Percentiles rank a stretch among this genome's conserved stretches.
These are phyloP conservation scores for Periophthalmodon schlosseri DNA, from an alignment of 2,113 vertebrate species.

Conservation along the genomic window DNA sequence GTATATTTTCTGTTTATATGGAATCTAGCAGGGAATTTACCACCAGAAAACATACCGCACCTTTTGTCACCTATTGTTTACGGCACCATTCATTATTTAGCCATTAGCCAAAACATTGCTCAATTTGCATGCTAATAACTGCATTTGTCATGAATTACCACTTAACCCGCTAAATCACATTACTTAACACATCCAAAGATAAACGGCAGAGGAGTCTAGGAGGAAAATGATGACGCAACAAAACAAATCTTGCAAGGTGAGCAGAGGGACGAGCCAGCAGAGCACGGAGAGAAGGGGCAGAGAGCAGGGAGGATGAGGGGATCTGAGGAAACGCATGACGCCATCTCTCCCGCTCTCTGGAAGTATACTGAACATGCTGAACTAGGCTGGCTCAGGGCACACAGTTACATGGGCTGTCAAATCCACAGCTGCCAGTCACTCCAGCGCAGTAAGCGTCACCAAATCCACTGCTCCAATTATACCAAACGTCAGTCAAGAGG, in stretches of 20 bases:
- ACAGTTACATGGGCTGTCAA: conserved; percentile 17
- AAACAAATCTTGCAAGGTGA: conserved; percentile 12
- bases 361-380: conserved; percentile 30
- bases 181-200: conserved; percentile 8
- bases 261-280: not conserved
- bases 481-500: not conserved
- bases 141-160: not conserved
- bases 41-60: too few relatives aligned
- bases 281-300: not conserved
- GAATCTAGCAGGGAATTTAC: too few relatives aligned
- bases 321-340: conserved; percentile 41
- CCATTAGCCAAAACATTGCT: not conserved
- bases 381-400: conserved; percentile 19
- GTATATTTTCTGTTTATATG: too few relatives aligned
- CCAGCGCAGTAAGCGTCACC: not conserved
- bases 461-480: conserved; percentile 4
- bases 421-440: conserved; percentile 9
- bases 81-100: not conserved
- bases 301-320: conserved; percentile 1
- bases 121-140: not conserved
- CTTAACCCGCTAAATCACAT: not conserved
- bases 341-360: conserved; percentile 19
- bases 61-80: not conserved
- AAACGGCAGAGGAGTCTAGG: not conserved
- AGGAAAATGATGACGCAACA: conserved; percentile 30